A percentile compares a stretch with the other conserved stretches of the same genome.
Evolutionary conservation across 2,797 vertebrate genomes (phyloP).

Genomic region (Schizopygopsis malacanthus): DNA sequence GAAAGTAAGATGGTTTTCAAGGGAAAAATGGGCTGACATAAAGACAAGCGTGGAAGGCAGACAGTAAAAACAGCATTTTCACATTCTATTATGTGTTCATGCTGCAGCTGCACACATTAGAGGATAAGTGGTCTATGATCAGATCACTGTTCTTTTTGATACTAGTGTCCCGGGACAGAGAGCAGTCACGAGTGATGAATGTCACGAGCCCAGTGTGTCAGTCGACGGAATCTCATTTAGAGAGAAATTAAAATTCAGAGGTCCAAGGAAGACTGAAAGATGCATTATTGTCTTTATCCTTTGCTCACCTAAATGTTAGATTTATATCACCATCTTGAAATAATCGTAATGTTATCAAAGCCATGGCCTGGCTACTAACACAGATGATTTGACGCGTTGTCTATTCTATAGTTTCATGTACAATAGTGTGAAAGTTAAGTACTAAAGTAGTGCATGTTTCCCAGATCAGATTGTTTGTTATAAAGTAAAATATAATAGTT

Average conservation of each 20-base stretch:
- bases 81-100: conserved; percentile 6
- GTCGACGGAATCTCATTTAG: neutral
- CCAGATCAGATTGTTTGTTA: neutral
- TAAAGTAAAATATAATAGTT: neutral
- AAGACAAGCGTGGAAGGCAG: conserved; percentile 29
- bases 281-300: neutral
- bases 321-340: neutral
- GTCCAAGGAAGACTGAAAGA: neutral
- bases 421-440: neutral
- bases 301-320: neutral
- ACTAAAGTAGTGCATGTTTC: neutral
- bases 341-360: neutral
- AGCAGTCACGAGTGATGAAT: neutral
- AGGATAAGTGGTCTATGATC: conserved; percentile 41
- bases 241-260: neutral
- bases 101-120: neutral
- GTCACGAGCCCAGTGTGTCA: neutral
- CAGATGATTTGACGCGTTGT: neutral
- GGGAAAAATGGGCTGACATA: conserved; percentile 43
- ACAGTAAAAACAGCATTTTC: conserved; percentile 36
- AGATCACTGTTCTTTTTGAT: conserved; percentile 56
- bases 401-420: neutral
- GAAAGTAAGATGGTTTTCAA: conserved; percentile 71
- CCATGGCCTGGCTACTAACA: neutral
- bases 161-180: conserved; percentile 12